Evolutionary conservation across 2,888 invertebrate species (phyloP), one percentile per base, ranked within the genome.

Genomic region (Abscondita cerata): DNA sequence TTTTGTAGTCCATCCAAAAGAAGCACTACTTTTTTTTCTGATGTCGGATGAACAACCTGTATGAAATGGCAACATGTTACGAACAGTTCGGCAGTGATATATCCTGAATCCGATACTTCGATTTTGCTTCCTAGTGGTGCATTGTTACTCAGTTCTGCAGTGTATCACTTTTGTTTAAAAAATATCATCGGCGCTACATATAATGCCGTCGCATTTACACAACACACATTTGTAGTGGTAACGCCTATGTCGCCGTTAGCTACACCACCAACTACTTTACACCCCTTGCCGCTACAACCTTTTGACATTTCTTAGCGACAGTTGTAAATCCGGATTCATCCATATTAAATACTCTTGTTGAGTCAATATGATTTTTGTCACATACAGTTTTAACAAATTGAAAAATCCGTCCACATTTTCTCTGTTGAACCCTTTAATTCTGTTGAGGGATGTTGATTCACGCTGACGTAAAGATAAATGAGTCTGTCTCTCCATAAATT

Each of bases 271-370:
- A 72, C 63, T 56, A 58, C 55, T 20, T 59, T 53, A 44, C 64
- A 62, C 2, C 69, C 65, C 59, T 70, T 72, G 41, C 16, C 13
- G 16, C 58, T 40, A 69, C 31, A 34, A 72, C 56, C 38, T 69
- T 72, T 40, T 64, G 63, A 34, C 54, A 59, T 20, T 41, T 55
- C 55, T 70, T 70, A 6, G 65, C 18, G 1, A 63, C 64, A 11
- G 69, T 68, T 19, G 68, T 61, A 47, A 68, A 67, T 1, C 64
- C 66, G 53, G 65, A 66, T 63, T 70, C 67, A 52, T 70, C 70
- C 47, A 69, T 56, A 46, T 71, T 70, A 53, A 62, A 71, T 19
- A 71, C 70, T n/a, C n/a, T n/a, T n/a, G n/a, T n/a, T n/a, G n/a
- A n/a, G n/a, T n/a, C n/a, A n/a, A n/a, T n/a, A n/a, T n/a, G n/a